Base-by-base conservation (phyloP, 2,113 vertebrate species). In the Corvus moneduloides region DNA sequence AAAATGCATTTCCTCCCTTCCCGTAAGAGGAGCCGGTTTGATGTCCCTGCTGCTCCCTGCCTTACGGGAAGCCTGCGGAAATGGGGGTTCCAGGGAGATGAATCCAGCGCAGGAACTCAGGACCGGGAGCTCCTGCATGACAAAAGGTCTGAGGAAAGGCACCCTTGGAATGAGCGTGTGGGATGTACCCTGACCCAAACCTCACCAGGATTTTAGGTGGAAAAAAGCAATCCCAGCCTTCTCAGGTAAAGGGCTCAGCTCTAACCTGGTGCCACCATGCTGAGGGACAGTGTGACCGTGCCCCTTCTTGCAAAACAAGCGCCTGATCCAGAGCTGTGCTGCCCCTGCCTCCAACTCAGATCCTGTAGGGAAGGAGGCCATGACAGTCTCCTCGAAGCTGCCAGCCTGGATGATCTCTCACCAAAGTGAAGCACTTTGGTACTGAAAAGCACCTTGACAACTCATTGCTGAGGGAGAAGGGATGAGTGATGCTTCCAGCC, bases 1-100 rank as follows among this genome's bases (percentile, higher is more conserved):
- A n/a, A 86, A 63, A 62, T 20, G 56, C 55, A 55, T 83, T 77
- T 86, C 46, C 44, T 95, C 63, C 48, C 37, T 95, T 90, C 79
- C 85, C 7, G 9, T 77, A 73, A 93, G 69, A 76, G 28, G 13
- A 56, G 43, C 26, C 0, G 0, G 41, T 14, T 14, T 8, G 49
- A 39, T 69, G 51, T 43, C 72, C 16, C 52, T 23, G 81, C 56
- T 69, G 61, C 0, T 11, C 51, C 28, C 79, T 22, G 43, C 63
- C 55, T 54, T 11, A 56, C 0, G 1, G 48, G 61, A 26, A 89
- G n/a, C 46, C 35, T 9, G 1, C 0, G 1, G 69, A 75, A 87
- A 52, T 0, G 1, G 18, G 4, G 59, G 13, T 44, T 17, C 14
- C 2, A 32, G 33, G 30, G 41, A 55, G 9, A 39, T 5, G 21